A percentile compares a stretch with the other conserved stretches of the same genome.
Conservation (phyloP, 2,888 invertebrate species). For the Orthosia gracilis region DNA sequence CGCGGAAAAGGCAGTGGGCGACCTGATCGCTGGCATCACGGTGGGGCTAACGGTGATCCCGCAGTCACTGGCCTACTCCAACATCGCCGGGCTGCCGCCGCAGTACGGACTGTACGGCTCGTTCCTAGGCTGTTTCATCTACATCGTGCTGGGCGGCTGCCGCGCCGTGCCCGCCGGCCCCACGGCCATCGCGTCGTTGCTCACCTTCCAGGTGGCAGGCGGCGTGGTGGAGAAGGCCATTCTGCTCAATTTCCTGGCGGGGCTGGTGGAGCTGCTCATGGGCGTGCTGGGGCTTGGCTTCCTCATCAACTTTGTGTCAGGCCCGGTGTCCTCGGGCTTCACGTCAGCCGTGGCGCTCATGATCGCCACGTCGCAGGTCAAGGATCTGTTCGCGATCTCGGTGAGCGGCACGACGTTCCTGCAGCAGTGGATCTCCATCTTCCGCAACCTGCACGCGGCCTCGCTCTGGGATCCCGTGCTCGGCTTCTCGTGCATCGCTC, state of each 20-base stretch:
- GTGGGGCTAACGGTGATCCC: conserved; percentile 98
- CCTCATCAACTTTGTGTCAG: conserved; percentile 97
- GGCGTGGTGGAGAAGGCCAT: conserved; percentile 94
- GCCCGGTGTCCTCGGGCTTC: conserved; percentile 97
- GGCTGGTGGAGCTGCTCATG: conserved; percentile 95
- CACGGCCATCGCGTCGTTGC: conserved; percentile 97
- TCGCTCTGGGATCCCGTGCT: conserved; percentile 94
- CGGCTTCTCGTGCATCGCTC: conserved; percentile 94
- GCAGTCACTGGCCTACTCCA: conserved; percentile 96
- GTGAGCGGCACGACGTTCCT: conserved; percentile 95
- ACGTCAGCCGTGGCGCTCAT: conserved; percentile 97
- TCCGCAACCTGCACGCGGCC: conserved; percentile 92
- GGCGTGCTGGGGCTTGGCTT: conserved; percentile 96
- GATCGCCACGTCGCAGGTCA: conserved; percentile 97
- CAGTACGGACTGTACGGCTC: conserved; percentile 98
- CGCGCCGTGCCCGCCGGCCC: conserved; percentile 98
- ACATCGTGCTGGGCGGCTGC: conserved; percentile 97
- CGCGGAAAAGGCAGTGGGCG: conserved; percentile 94
- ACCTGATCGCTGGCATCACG: conserved; percentile 97
- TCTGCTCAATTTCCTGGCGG: conserved; percentile 94
- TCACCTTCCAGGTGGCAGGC: conserved; percentile 95
- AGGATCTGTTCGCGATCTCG: conserved; percentile 94
- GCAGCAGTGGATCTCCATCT: conserved; percentile 94
- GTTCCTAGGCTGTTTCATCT: conserved; percentile 97
- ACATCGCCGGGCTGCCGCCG: conserved; percentile 95